Evolutionary conservation across 30 jellyfish, hydroid and myxozoan genomes (phyloP).

Genomic region (Euphysa ruthae): DNA sequence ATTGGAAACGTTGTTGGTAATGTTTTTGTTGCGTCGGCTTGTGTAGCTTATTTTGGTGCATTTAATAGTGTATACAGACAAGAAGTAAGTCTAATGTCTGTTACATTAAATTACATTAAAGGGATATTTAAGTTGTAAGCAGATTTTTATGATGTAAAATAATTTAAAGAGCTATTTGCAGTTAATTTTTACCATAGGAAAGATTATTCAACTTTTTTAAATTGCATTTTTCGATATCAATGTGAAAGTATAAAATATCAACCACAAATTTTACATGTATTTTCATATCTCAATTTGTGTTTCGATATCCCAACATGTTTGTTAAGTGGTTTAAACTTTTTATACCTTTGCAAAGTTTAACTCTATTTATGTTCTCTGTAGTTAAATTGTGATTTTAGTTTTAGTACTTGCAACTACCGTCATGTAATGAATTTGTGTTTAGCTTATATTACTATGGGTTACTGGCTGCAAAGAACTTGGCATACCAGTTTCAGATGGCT

Average conservation of each 20-base stretch:
- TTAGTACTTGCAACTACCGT: not conserved
- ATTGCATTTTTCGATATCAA: too few species aligned
- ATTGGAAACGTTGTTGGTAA: slow-evolving; percentile 93
- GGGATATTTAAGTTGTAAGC: not conserved
- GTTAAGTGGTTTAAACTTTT: too few species aligned
- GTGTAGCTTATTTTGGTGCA: slow-evolving; percentile 95
- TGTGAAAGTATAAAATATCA: too few species aligned
- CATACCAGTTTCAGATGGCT: slow-evolving; percentile 68
- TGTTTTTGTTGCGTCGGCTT: slow-evolving; percentile 93
- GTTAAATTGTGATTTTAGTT: too few species aligned
- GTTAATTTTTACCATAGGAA: too few species aligned
- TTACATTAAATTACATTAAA: not conserved
- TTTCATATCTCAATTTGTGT: too few species aligned
- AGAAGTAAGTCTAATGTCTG: slow-evolving; percentile 48
- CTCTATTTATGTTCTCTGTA: too few species aligned
- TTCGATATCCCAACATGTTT: too few species aligned
- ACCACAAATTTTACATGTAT: too few species aligned
- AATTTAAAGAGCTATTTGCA: too few species aligned
- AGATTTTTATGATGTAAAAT: not conserved
- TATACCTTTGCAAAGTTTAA: too few species aligned
- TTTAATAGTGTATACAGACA: slow-evolving; percentile 73
- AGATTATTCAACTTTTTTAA: too few species aligned
- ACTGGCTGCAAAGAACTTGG: slow-evolving; percentile 51
- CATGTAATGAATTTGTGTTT: not conserved
- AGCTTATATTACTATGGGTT: slow-evolving; percentile 79